These are phyloP conservation scores for Xenopus laevis DNA, from an alignment of 2,113 vertebrate species.

Conservation along the genomic window DNA sequence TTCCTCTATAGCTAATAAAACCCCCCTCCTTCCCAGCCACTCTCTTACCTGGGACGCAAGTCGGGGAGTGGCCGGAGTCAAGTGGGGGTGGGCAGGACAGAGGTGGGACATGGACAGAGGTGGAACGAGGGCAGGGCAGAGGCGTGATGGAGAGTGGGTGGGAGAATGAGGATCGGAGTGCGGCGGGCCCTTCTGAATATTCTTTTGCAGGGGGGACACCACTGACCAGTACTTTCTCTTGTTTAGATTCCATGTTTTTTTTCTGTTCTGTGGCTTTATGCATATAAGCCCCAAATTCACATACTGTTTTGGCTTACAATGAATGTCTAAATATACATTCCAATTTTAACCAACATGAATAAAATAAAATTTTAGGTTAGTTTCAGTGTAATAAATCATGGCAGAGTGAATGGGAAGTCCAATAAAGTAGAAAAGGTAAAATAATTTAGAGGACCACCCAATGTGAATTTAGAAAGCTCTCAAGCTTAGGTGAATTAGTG, in stretches of 20 bases:
- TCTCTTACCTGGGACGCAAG: no score
- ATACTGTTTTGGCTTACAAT: neutral
- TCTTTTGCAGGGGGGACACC: no score
- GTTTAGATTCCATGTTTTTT: neutral
- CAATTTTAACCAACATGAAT: neutral
- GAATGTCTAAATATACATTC: neutral
- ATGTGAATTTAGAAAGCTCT: slow-evolving; percentile 1
- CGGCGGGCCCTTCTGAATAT: no score
- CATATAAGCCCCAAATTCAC: neutral
- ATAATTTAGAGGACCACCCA: slow-evolving; percentile 10
- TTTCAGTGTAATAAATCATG: slow-evolving; percentile 5
- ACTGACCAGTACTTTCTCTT: neutral
- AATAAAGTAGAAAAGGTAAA: neutral
- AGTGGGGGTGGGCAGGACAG: no score
- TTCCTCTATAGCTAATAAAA: no score
- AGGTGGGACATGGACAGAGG: no score
- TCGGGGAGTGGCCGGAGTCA: no score
- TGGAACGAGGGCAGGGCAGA: no score
- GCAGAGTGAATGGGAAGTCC: neutral
- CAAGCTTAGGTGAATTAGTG: neutral
- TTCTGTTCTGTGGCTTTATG: neutral
- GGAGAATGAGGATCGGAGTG: no score
- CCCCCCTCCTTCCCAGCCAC: no score
- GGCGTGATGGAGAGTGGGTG: no score
- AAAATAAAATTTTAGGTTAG: neutral